Base-by-base conservation (phyloP, 1,140 invertebrate species). In the Dendroctonus ponderosae region DNA sequence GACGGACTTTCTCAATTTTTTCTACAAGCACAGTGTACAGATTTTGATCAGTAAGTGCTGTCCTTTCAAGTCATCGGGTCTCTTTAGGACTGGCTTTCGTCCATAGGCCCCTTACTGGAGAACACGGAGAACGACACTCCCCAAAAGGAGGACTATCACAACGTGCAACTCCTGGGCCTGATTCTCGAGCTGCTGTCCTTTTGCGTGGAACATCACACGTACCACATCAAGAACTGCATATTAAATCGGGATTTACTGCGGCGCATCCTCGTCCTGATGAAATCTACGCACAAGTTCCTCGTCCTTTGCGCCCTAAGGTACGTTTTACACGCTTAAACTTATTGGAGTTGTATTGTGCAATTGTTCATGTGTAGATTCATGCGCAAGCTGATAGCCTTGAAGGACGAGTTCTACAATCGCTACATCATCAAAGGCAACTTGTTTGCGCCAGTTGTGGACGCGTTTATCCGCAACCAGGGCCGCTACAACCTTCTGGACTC, bases 201-300 rank as follows among this genome's bases (percentile, higher is more conserved):
- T 80, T 99, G 97, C 82, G 95, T 99, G n/a, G 97, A 99, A 81
- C 96, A 99, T 84, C 98, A 99, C 82, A 94, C 93, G 51, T 98
- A 97, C 83, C 96, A 99, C 80, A 97, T 99, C 77, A 98, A 98
- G 79, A 98, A 97, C 77, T 98, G 94, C 80, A 92, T 99, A 79
- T 86, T 99, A 71, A 94, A 94, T 80, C 98, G 97, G 84, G 96
- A 99, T 83, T 84, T 99, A 68, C 85, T 99, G 57, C 88, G 92
- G 78, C 87, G 92, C 80, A 94, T 99, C 78, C 83, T 99, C 67
- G 93, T 99, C 66, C 84, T 99, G 50, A 96, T 99, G 91, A 96
- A 96, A 80, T 98, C 96, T 39, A 93, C 90, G 76, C 97, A 99
- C 82, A 96, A 96, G 73, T 99, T 99, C 84, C 87, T 99, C 71